Evolutionary conservation across 2,888 invertebrate genomes (phyloP).

Genomic region (Nymphalis polychloros): DNA sequence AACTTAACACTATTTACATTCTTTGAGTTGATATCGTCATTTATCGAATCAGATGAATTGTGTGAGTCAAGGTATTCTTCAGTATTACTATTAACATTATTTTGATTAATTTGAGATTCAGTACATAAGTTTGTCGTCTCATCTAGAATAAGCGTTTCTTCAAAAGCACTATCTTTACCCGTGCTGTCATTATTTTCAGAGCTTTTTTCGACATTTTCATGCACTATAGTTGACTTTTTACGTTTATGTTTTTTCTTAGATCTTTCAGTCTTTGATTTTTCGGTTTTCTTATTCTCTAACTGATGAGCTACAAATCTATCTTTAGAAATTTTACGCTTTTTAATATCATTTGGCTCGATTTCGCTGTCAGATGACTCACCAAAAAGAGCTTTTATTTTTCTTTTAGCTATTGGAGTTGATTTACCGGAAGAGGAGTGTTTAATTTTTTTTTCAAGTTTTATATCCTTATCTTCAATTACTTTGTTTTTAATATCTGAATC

Average conservation of each 20-base stretch:
- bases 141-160: constrained; percentile 21
- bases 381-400: constrained; percentile 77
- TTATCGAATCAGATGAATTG: constrained; percentile 15
- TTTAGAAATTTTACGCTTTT: constrained; percentile 50
- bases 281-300: constrained; percentile 35
- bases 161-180: constrained; percentile 15
- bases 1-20: constrained; percentile 20
- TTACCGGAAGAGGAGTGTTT: constrained; percentile 49
- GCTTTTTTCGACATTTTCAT: constrained; percentile 20
- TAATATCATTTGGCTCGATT: constrained; percentile 47
- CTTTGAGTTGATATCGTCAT: constrained; percentile 14
- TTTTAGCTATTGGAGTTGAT: constrained; percentile 60
- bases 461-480: constrained; percentile 33
- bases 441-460: constrained; percentile 33
- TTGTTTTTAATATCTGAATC: constrained; percentile 37
- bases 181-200: constrained; percentile 8
- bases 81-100: constrained; percentile 7
- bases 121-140: constrained; percentile 8
- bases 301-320: constrained; percentile 38
- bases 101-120: constrained; percentile 19
- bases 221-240: constrained; percentile 28
- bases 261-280: constrained; percentile 36
- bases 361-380: constrained; percentile 78
- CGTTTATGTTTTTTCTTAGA: constrained; percentile 43
- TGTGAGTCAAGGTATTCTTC: background rate